Evolutionary conservation across 2,888 invertebrate species (phyloP), one percentile per base, ranked within the genome.

Genomic region (Apamea epomidion): DNA sequence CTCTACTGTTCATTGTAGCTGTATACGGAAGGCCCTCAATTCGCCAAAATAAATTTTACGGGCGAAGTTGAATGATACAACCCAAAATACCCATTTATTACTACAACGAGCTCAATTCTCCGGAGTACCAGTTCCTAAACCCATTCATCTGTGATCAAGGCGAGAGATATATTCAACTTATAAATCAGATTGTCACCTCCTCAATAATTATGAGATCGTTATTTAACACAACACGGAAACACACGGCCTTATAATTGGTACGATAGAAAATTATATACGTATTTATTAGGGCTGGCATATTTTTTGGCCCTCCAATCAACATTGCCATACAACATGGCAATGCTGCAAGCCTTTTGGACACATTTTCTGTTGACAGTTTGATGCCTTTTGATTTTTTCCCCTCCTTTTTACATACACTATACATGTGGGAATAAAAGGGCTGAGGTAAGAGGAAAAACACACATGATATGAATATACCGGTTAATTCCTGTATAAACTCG

Each of bases 141-240:
- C 45, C 58, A 72, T 77, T 81, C 16, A 45, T 77, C 69, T 51
- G 58, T 68, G 74, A 76, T 70, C 73, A 76, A 54, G 60, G 73
- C 65, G 8, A 32, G 51, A 79, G 37, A 76, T 84, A 67, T 62
- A 60, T 80, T 73, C 62, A 62, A 16, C 42, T 65, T 70, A 74
- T 85, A 82, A 82, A 85, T 82, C 79, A 79, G 68, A 73, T 65
- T 69, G 82, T 76, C 70, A 37, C 51, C 45, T 65, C 72, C 65
- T 72, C 72, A 82, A 77, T 77, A 77, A 74, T 65, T 75, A 69
- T 65, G 42, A 69, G 37, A 37, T 60, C 65, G 77, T 79, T 64
- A 69, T 85, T 79, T 79, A 82, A 54, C 54, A n/a, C 54, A 69
- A 82, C 71, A 45, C 21, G 2, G 32, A 65, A 70, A 72, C 42